phyloP scores from a whole-genome alignment of 2,888 invertebrate genomes.

The Stenolophus ochropezus region DNA sequence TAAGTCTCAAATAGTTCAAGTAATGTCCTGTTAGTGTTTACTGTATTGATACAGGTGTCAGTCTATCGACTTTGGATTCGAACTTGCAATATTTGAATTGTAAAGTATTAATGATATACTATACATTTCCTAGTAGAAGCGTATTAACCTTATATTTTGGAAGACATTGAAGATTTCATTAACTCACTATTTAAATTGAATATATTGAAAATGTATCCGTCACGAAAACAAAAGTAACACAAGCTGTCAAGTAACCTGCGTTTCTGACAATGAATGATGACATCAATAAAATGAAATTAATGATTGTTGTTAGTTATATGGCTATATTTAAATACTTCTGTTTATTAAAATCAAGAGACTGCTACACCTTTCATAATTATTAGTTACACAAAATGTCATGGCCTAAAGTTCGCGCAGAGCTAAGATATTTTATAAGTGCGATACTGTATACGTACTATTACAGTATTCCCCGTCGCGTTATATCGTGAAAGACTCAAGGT shows the following conservation, averaged over 20 bases:
- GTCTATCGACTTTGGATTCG: too few species aligned
- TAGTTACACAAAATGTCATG: conserved; percentile 70
- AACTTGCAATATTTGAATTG: too few species aligned
- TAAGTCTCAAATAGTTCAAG: too few species aligned
- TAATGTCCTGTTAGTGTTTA: too few species aligned
- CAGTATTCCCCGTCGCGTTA: not conserved
- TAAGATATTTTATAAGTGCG: not conserved
- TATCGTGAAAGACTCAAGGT: not conserved
- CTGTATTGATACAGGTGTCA: too few species aligned
- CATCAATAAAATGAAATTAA: conserved; percentile 50
- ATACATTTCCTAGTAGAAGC: too few species aligned
- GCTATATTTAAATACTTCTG: conserved; percentile 62
- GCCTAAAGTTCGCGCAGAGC: conserved; percentile 68
- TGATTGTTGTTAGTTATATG: conserved; percentile 63
- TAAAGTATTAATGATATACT: too few species aligned
- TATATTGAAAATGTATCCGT: too few species aligned
- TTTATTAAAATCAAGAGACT: conserved; percentile 54
- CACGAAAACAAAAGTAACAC: not conserved
- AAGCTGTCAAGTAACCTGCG: not conserved
- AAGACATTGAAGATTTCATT: too few species aligned
- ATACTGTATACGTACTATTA: not conserved
- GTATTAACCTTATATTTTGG: too few species aligned
- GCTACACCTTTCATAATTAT: conserved; percentile 69
- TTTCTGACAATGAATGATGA: conserved; percentile 18
- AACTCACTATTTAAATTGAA: too few species aligned